Evolutionary conservation across 2,113 vertebrate genomes (phyloP), one percentile per base, ranked within the genome.

Genomic region (Pelobates fuscus): DNA sequence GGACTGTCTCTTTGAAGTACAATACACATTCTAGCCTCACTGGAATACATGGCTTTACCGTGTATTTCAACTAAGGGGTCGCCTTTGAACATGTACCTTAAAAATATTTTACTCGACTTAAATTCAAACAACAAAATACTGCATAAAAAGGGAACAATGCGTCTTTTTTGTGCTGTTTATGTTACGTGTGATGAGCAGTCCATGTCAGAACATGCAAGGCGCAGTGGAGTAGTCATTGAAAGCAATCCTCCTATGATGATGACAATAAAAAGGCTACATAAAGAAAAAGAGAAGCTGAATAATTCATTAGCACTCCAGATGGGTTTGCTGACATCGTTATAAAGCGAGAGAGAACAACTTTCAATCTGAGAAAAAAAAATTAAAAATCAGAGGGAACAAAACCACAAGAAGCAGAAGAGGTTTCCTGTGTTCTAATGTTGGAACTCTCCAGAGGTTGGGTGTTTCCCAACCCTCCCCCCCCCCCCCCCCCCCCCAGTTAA

Each of bases 191-290:
- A 76, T 76, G 72, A 67, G 64, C 64, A 67, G 72, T 76, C 63
- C 54, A 67, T 76, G 72, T 76, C 72, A 76, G 46, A 76, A 76
- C 72, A 76, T 60, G 54, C 72, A 54, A 76, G 64, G 63, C 63
- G 57, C 72, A 76, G 63, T 27, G 32, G 72, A 67, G 64, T 76
- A 67, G 72, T 67, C 63, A 67, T 63, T 76, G 72, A 76, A 76
- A 76, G 54, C 66, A 76, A 76, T 76, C 72, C 72, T 76, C 37
- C 72, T 76, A 76, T 76, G 72, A 76, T 75, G 71, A 74, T 74
- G 72, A 76, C 72, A 76, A 76, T 76, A 76, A 76, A 76, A 76
- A 76, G 54, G 72, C 63, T 76, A 76, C 72, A 76, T 76, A 76
- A 76, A 76, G 67, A 70, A 76, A 72, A 63, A 62, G 21, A 76